A percentile compares a stretch with the other conserved stretches of the same genome.
phyloP scores from a whole-genome alignment of 2,888 invertebrate genomes.

The Maniola hyperantus region DNA sequence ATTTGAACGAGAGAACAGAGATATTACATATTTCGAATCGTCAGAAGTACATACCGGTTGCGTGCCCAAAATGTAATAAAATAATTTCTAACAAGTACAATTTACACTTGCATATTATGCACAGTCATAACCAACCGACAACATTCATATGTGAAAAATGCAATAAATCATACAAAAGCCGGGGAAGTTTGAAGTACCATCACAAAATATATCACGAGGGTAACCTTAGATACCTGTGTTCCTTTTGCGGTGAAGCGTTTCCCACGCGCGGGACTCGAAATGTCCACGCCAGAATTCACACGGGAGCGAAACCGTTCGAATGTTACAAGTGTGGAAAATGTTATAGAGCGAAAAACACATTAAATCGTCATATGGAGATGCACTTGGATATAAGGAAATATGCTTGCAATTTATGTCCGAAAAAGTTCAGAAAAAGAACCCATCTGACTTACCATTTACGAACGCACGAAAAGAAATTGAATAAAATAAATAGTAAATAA shows the following conservation, averaged over 20 bases:
- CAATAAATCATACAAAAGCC: slow-evolving; percentile 67
- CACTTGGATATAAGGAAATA: slow-evolving; percentile 60
- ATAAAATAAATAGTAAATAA: no score
- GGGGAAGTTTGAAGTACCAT: slow-evolving; percentile 71
- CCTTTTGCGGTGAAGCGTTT: slow-evolving; percentile 75
- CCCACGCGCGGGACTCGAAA: slow-evolving; percentile 66
- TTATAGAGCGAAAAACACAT: slow-evolving; percentile 60
- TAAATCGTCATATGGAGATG: slow-evolving; percentile 58
- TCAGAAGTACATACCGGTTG: slow-evolving; percentile 64
- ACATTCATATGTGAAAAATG: slow-evolving; percentile 67
- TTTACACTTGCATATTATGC: slow-evolving; percentile 73
- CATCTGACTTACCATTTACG: slow-evolving; percentile 66
- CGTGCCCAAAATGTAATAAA: slow-evolving; percentile 75
- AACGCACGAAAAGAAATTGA: slow-evolving; percentile 52
- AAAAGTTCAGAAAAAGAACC: slow-evolving; percentile 62
- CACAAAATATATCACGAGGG: slow-evolving; percentile 68
- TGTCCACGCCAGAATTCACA: slow-evolving; percentile 68
- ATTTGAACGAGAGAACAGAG: slow-evolving; percentile 20
- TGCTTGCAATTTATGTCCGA: slow-evolving; percentile 59
- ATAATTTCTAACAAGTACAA: slow-evolving; percentile 76
- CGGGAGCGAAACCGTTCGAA: slow-evolving; percentile 68
- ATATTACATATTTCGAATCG: slow-evolving; percentile 45
- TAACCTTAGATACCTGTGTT: slow-evolving; percentile 65
- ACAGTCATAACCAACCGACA: slow-evolving; percentile 53
- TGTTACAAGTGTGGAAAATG: slow-evolving; percentile 69